These are phyloP conservation scores for Himalopsyche japonica DNA, from an alignment of 2,888 invertebrate genomes.

Conservation along the genomic window DNA sequence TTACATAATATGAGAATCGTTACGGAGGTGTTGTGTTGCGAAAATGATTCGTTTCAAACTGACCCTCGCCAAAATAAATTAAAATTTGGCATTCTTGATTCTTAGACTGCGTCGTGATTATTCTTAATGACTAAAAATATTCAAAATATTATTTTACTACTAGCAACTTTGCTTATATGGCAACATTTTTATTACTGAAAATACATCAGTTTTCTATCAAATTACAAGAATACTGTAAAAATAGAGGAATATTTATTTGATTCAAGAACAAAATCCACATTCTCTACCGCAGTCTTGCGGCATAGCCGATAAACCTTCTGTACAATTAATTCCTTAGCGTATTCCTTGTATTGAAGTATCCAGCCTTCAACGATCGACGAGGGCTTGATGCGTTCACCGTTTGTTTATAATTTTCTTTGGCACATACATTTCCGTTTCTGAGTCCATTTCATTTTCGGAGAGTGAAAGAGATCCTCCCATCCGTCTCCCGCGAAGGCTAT, in stretches of 20 bases:
- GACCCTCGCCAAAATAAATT: background rate
- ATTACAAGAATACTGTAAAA: background rate
- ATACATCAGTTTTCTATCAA: background rate
- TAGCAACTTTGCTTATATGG: background rate
- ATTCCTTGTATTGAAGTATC: background rate
- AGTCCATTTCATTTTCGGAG: conserved; percentile 82
- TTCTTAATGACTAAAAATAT: background rate
- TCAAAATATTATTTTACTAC: background rate
- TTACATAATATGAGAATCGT: background rate
- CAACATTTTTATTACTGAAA: background rate
- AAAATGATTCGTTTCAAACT: background rate
- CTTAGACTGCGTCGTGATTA: background rate
- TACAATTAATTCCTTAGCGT: background rate
- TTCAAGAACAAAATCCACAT: background rate
- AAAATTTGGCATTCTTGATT: background rate
- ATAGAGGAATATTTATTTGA: background rate
- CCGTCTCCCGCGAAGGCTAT: conserved; percentile 64
- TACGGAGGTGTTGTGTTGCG: background rate
- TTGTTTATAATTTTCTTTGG: conserved; percentile 43
- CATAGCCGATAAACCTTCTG: background rate
- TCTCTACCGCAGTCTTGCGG: background rate
- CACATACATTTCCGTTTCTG: conserved; percentile 62
- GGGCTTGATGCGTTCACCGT: background rate
- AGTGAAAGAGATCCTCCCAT: conserved; percentile 79
- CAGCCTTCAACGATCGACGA: conserved; percentile 1